Base-by-base conservation (phyloP, 2,113 vertebrate species). In the Polypterus senegalus region DNA sequence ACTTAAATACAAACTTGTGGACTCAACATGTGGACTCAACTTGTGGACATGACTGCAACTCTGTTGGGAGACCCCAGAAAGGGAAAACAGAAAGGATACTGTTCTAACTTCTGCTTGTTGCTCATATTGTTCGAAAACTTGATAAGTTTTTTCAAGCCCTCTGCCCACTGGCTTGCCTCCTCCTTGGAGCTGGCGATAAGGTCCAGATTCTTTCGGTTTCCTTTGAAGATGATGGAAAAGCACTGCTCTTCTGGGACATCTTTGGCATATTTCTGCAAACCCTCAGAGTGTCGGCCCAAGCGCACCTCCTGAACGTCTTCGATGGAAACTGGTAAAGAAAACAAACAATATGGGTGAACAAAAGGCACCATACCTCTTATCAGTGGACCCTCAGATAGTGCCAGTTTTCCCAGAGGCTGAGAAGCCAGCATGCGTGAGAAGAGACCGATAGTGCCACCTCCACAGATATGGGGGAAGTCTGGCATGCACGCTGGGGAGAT, bases 171-270 rank as follows among this genome's bases (percentile, higher is more conserved):
- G 62, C 74, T 76, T 6, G 86, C 86, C 1, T 90, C 91, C 0
- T 76, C 74, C 0, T 61, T 68, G 0, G 71, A 81, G 0, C 44
- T 54, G 0, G 94, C 91, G 7, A 97, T 86, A 73, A 98, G 86
- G 75, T 98, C 92, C 3, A 98, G 86, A 49, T 85, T 91, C 59
- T 82, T 96, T 64, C 84, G 78, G 63, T 83, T 82, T 60, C 85
- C 87, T 77, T 92, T 97, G 76, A 98, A 97, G 74, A 94, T 63
- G 61, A 99, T 89, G 74, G 92, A 91, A 81, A 99, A 99, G 82
- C 96, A 99, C 56, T 71, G 84, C 3, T 87, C 79, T 57, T 90
- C 90, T 0, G 80, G 72, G 2, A 74, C 67, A 3, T 85, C 71
- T 0, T 84, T 77, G 0, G 89, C 92, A 3, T 86, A 86, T 73